Percentiles rank a stretch among this genome's conserved stretches.
Evolutionary conservation across 1,140 invertebrate genomes (phyloP).

Genomic region (Pseudomyrmex flavicornis): DNA sequence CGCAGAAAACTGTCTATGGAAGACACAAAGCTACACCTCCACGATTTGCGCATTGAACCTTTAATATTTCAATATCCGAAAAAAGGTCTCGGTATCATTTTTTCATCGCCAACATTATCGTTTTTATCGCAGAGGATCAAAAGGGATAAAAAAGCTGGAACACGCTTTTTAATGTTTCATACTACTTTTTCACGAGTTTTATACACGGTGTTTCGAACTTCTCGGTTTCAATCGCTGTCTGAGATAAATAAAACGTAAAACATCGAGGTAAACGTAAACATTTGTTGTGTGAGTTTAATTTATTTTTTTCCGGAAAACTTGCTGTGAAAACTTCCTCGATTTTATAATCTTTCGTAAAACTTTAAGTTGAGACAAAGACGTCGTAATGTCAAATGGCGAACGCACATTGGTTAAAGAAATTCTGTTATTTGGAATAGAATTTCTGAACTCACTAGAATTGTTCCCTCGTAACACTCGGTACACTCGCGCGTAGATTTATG

Average conservation of each 20-base stretch:
- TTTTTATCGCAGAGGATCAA: conserved; percentile 18
- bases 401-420: neutral
- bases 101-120: neutral
- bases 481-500: neutral
- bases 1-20: neutral
- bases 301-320: no score
- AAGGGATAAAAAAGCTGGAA: neutral
- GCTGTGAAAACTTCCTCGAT: no score
- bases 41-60: neutral
- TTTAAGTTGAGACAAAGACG: no score
- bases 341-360: no score
- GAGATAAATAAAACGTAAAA: no score
- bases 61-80: conserved; percentile 5
- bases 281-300: no score
- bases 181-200: neutral
- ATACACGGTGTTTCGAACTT: neutral
- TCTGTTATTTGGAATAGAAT: neutral
- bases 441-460: neutral
- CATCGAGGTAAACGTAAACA: no score
- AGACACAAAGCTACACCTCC: neutral
- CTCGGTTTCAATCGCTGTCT: neutral
- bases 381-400: no score
- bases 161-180: conserved; percentile 23
- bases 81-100: conserved; percentile 27
- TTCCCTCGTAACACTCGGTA: neutral